Conservation (phyloP, 2,888 invertebrate genomes). For the Brenthis hecate region DNA sequence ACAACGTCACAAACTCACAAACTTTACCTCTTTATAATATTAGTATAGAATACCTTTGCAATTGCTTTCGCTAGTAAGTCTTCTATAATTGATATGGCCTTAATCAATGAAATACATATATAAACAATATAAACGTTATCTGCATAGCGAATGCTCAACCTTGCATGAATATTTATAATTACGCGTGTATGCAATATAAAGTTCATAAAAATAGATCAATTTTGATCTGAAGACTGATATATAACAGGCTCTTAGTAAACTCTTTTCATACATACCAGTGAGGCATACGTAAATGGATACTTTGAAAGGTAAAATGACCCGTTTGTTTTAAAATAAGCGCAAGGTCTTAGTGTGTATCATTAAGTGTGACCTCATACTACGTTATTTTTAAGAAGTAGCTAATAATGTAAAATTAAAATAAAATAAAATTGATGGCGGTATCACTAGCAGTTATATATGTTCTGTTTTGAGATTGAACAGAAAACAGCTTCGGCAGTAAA, state of each 20-base stretch:
- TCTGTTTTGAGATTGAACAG: no score
- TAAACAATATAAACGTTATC: conserved; percentile 29
- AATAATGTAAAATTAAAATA: conserved; percentile 2
- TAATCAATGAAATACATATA: conserved; percentile 25
- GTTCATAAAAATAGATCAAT: conserved; percentile 19
- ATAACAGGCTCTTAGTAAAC: background rate
- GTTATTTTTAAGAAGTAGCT: conserved; percentile 21
- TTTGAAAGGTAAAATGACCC: conserved; percentile 31
- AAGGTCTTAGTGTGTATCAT: conserved; percentile 27
- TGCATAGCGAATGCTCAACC: conserved; percentile 33
- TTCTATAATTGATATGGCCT: conserved; percentile 33
- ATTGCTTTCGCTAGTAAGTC: conserved; percentile 12
- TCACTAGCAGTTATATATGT: background rate
- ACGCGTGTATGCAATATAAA: conserved; percentile 19
- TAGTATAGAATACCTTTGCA: background rate
- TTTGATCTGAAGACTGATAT: conserved; percentile 16
- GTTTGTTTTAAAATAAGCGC: conserved; percentile 36
- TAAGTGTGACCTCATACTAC: conserved; percentile 33
- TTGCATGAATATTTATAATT: conserved; percentile 27
- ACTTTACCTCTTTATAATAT: no score
- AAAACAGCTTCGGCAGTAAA: no score
- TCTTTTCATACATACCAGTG: conserved; percentile 23
- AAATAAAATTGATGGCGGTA: conserved; percentile 1
- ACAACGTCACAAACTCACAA: no score
- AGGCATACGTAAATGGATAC: conserved; percentile 32